These are phyloP conservation scores for Scotopteryx bipunctaria DNA, from an alignment of 2,888 invertebrate species.

Conservation along the genomic window DNA sequence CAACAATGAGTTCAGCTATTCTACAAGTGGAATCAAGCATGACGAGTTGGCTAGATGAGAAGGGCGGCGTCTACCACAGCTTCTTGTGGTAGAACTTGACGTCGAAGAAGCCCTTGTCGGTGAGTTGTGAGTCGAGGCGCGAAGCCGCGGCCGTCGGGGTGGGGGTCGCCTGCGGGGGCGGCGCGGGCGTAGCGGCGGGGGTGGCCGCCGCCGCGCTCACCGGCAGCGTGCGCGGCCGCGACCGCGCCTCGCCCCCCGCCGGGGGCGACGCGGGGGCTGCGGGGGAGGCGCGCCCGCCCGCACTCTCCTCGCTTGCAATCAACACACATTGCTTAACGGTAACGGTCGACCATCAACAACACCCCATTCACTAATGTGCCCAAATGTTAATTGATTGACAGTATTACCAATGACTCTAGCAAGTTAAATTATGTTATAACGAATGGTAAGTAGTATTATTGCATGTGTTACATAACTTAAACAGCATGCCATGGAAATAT, in stretches of 20 bases:
- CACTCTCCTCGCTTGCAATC: conserved; percentile 16
- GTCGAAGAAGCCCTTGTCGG: conserved; percentile 88
- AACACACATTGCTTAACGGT: conserved; percentile 3
- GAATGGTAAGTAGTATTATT: too few relatives aligned
- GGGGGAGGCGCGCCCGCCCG: not conserved
- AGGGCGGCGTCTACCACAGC: conserved; percentile 85
- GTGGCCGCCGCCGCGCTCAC: conserved; percentile 18
- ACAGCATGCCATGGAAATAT: too few relatives aligned
- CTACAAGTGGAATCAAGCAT: not conserved
- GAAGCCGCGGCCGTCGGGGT: conserved; percentile 43
- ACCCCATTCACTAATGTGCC: too few relatives aligned
- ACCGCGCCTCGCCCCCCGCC: conserved; percentile 1
- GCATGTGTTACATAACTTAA: too few relatives aligned
- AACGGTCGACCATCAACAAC: not conserved
- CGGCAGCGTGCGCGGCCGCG: conserved; percentile 18
- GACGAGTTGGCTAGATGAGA: not conserved
- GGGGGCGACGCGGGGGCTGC: conserved; percentile 2
- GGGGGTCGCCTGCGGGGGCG: conserved; percentile 31
- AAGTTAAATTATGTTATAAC: too few relatives aligned
- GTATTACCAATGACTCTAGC: too few relatives aligned
- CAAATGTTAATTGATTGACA: too few relatives aligned
- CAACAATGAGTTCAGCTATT: too few relatives aligned
- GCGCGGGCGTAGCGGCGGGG: conserved; percentile 24
- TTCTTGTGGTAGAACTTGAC: conserved; percentile 91
- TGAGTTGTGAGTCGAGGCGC: conserved; percentile 73